Percentiles rank a stretch among this genome's conserved stretches.
These are phyloP conservation scores for Ormyrus pomaceus DNA, from an alignment of 2,888 invertebrate species.

Conservation along the genomic window DNA sequence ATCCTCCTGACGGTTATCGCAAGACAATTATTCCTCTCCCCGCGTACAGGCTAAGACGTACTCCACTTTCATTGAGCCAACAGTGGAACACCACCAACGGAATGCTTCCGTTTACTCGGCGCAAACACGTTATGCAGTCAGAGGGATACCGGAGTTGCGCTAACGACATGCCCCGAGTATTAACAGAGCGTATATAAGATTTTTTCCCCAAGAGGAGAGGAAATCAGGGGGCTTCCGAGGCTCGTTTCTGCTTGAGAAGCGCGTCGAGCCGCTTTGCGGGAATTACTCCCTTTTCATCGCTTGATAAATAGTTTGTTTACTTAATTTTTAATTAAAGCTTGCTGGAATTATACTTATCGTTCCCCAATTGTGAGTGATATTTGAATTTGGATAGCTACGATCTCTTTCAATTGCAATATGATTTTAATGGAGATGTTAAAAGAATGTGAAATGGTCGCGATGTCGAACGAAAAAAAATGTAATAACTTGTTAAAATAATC, in stretches of 20 bases:
- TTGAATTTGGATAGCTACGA: too few species aligned
- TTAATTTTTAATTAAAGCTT: too few species aligned
- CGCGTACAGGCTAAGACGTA: slow-evolving; percentile 26
- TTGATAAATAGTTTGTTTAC: too few species aligned
- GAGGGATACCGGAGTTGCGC: neutral
- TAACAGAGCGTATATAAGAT: slow-evolving; percentile 11
- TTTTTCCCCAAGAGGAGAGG: neutral
- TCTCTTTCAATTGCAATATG: too few species aligned
- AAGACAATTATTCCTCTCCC: slow-evolving; percentile 44
- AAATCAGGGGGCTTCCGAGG: neutral
- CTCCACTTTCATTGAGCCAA: slow-evolving; percentile 43
- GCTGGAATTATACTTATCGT: too few species aligned
- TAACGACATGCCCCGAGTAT: neutral
- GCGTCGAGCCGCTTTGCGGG: neutral
- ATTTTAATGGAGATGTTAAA: too few species aligned
- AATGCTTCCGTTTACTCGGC: slow-evolving; percentile 40
- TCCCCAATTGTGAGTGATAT: too few species aligned
- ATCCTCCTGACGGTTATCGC: slow-evolving; percentile 43
- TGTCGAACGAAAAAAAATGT: too few species aligned
- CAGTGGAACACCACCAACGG: slow-evolving; percentile 25
- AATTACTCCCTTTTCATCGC: too few species aligned
- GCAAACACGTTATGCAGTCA: slow-evolving; percentile 32
- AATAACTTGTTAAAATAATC: too few species aligned
- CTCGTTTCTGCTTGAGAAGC: neutral
- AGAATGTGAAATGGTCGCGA: too few species aligned